Evolutionary conservation across 2,888 invertebrate species (phyloP).

Genomic region (Anorthoa munda): DNA sequence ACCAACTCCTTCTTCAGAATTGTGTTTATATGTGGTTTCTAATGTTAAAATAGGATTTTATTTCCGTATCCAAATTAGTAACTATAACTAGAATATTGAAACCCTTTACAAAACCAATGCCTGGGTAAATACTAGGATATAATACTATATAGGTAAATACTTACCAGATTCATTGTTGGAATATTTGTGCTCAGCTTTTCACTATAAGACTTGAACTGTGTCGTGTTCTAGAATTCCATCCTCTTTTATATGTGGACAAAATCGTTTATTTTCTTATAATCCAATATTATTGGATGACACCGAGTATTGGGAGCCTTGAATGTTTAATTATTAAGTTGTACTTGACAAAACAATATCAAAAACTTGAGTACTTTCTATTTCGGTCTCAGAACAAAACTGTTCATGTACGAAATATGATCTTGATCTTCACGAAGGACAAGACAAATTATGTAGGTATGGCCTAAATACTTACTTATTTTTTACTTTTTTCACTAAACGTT

Average conservation of each 20-base stretch:
- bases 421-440: constrained; percentile 33
- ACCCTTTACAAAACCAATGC: too few relatives aligned
- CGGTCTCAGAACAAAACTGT: constrained; percentile 6
- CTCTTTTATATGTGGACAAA: constrained; percentile 79
- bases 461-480: too few relatives aligned
- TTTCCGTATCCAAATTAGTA: neutral
- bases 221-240: constrained; percentile 55
- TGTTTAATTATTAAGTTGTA: constrained; percentile 68
- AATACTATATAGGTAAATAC: too few relatives aligned
- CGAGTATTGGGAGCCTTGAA: constrained; percentile 74
- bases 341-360: constrained; percentile 58
- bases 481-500: too few relatives aligned
- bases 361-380: constrained; percentile 66
- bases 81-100: neutral
- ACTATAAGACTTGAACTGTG: constrained; percentile 75
- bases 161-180: constrained; percentile 79
- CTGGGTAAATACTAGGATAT: too few relatives aligned
- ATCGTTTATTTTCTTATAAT: constrained; percentile 69
- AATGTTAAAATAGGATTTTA: neutral
- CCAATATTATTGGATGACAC: constrained; percentile 73
- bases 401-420: constrained; percentile 9
- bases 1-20: too few relatives aligned
- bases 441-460: neutral
- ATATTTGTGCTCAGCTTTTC: constrained; percentile 49
- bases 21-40: neutral